These are phyloP conservation scores for Saccostrea glomerata DNA, from an alignment of 1,140 invertebrate species.

Conservation along the genomic window DNA sequence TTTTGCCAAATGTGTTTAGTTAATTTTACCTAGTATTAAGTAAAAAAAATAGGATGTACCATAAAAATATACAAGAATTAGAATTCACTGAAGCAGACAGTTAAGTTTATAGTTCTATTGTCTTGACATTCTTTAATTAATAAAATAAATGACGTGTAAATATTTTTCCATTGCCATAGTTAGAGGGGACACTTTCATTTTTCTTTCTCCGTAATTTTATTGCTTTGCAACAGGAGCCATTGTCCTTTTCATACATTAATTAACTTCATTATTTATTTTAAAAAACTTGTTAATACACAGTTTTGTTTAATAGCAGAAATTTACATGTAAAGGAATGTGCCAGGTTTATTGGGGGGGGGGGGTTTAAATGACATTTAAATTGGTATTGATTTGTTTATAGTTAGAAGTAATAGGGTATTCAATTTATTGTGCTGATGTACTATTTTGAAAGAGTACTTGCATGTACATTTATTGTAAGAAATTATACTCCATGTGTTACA, in stretches of 20 bases:
- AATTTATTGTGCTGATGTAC: no score
- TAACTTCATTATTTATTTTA: background rate
- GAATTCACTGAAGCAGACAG: background rate
- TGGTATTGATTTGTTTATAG: no score
- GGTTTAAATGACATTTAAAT: background rate
- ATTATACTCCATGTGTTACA: no score
- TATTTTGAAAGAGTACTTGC: no score
- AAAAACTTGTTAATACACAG: background rate
- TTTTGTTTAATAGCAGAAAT: background rate
- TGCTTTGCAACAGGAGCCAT: background rate
- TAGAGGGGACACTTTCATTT: background rate
- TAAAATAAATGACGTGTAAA: background rate
- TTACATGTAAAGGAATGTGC: background rate
- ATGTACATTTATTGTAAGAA: no score
- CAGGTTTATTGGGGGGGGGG: background rate
- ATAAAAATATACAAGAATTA: no score
- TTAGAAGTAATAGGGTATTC: no score
- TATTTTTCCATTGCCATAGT: background rate
- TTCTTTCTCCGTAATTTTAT: slow-evolving; percentile 4
- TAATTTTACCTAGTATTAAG: no score
- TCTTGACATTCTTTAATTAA: background rate
- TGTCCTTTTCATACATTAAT: background rate
- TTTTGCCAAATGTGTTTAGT: no score
- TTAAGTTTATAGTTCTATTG: no score
- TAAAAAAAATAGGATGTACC: no score